Conservation (phyloP, 2,797 vertebrate genomes). For the Phylloscopus collybita region DNA sequence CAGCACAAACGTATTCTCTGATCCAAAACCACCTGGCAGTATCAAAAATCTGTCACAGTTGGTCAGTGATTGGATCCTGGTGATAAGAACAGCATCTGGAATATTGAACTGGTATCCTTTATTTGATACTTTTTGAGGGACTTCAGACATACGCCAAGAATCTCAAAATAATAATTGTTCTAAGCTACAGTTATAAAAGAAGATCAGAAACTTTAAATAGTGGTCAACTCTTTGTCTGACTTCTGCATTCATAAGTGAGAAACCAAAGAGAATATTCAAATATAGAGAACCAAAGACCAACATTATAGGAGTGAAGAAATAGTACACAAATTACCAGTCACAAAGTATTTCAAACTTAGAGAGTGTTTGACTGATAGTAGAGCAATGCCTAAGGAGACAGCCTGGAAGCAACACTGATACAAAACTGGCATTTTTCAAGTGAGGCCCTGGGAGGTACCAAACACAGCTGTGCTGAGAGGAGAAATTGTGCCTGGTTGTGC, state of each 20-base stretch:
- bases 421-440: background rate
- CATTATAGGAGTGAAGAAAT: background rate
- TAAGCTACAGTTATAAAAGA: background rate
- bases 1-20: background rate
- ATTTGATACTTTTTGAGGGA: background rate
- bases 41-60: background rate
- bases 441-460: background rate
- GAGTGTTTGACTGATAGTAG: background rate
- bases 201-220: background rate
- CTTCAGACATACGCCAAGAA: background rate
- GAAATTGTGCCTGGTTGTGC: fast-evolving
- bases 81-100: background rate
- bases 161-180: background rate
- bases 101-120: background rate
- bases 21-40: background rate
- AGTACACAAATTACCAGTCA: background rate
- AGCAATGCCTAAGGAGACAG: background rate
- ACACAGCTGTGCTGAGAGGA: background rate
- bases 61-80: background rate
- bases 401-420: background rate
- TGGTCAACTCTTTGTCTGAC: background rate
- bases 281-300: background rate
- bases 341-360: background rate
- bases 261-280: background rate
- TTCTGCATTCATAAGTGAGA: background rate